Conservation (phyloP, 2,888 invertebrate genomes). For the Eristalis arbustorum region DNA sequence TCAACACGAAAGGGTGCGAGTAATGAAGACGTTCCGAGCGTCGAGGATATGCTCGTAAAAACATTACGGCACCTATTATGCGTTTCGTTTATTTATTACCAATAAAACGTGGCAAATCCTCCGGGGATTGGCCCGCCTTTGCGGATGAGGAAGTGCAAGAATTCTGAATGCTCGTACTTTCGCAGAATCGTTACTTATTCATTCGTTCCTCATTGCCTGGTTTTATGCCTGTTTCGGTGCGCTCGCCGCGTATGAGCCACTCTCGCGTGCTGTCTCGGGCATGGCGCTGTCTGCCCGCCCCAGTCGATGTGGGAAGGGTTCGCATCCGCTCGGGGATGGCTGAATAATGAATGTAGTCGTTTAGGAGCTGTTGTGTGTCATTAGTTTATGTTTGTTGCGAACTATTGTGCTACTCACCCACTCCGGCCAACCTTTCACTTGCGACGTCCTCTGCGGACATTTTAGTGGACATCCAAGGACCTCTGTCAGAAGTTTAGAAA, state of each 20-base stretch:
- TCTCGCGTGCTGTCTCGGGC: not conserved
- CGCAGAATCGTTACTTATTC: slow-evolving; percentile 16
- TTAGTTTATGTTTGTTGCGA: not conserved
- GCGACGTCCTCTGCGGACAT: not conserved
- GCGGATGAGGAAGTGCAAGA: slow-evolving; percentile 3
- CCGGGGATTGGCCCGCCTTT: not conserved
- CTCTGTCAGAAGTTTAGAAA: not conserved
- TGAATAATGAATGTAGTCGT: not conserved
- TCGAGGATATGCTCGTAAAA: slow-evolving; percentile 42
- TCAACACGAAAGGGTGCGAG: not conserved
- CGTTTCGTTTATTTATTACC: slow-evolving; percentile 38
- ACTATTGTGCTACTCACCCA: not conserved
- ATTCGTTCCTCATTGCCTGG: not conserved
- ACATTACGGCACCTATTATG: slow-evolving; percentile 38
- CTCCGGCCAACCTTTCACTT: not conserved
- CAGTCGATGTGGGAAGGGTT: not conserved
- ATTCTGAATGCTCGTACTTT: not conserved
- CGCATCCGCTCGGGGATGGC: not conserved
- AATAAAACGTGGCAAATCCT: slow-evolving; percentile 34
- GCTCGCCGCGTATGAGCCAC: not conserved
- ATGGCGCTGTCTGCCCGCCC: not conserved
- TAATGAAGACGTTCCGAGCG: slow-evolving; percentile 46
- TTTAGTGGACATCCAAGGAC: not conserved
- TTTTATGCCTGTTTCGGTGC: not conserved
- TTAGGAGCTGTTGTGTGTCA: not conserved